Conservation (phyloP, 2,113 vertebrate species). For the Etheostoma spectabile region DNA sequence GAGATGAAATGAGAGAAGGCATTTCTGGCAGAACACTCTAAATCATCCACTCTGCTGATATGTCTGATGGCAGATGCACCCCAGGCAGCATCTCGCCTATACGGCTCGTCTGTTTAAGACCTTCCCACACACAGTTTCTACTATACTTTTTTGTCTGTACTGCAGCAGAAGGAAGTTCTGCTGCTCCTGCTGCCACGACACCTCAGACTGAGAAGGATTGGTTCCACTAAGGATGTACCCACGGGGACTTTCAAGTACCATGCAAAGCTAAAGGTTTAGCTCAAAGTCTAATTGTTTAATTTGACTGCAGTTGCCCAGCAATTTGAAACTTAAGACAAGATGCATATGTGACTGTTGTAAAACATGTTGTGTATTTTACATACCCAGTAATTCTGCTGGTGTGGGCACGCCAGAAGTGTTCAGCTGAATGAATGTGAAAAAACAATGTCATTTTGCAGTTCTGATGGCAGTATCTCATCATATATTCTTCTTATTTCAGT, state of each 20-base stretch:
- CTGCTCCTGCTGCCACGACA: constrained; percentile 21
- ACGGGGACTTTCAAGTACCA: constrained; percentile 4
- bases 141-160: constrained; percentile 27
- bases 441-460: neutral
- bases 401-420: constrained; percentile 78
- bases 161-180: constrained; percentile 24
- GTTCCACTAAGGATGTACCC: constrained; percentile 5
- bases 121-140: constrained; percentile 38
- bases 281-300: neutral
- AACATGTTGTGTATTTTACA: constrained; percentile 18
- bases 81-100: constrained; percentile 38
- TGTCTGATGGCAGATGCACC: constrained; percentile 39
- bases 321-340: neutral
- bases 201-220: constrained; percentile 26
- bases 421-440: constrained; percentile 53
- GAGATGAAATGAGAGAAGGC: constrained; percentile 41
- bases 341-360: neutral
- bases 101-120: constrained; percentile 41
- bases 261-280: constrained; percentile 12
- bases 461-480: neutral
- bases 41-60: constrained; percentile 54
- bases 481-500: neutral
- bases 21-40: constrained; percentile 48
- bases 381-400: constrained; percentile 81
- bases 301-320: neutral